These are phyloP conservation scores for Centropus unirufus DNA, from an alignment of 2,113 vertebrate species.

Conservation along the genomic window DNA sequence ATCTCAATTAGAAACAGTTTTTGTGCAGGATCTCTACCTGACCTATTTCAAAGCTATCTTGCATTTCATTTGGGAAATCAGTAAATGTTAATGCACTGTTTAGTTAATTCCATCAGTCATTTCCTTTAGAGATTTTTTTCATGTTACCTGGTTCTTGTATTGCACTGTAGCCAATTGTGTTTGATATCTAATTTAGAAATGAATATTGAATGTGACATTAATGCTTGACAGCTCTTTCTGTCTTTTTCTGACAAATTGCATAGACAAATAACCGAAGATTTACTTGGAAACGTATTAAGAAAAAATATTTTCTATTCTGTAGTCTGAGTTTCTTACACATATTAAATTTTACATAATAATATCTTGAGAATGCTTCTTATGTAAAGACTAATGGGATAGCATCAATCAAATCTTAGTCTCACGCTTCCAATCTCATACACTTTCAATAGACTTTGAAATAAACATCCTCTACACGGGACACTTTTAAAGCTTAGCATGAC, in stretches of 20 bases:
- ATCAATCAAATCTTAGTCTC: not conserved
- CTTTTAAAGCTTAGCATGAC: too few species aligned
- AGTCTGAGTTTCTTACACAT: not conserved
- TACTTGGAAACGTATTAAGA: not conserved
- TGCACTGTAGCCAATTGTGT: not conserved
- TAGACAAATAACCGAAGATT: not conserved
- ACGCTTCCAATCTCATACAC: too few species aligned
- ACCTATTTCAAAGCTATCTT: not conserved
- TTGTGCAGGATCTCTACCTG: not conserved
- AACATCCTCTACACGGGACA: too few species aligned
- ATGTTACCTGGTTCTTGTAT: not conserved
- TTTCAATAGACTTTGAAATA: too few species aligned
- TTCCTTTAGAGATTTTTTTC: not conserved
- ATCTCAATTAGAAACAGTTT: not conserved
- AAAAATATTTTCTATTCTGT: not conserved
- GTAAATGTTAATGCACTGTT: not conserved
- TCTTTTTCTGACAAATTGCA: not conserved
- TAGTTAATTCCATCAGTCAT: not conserved
- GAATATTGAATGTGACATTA: not conserved
- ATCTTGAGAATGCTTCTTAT: not conserved
- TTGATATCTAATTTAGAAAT: not conserved
- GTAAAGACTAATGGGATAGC: not conserved
- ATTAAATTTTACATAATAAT: not conserved
- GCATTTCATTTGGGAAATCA: not conserved
- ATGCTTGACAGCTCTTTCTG: not conserved